phyloP scores from a whole-genome alignment of 2,797 vertebrate species.

The Rhyacichthys aspro region DNA sequence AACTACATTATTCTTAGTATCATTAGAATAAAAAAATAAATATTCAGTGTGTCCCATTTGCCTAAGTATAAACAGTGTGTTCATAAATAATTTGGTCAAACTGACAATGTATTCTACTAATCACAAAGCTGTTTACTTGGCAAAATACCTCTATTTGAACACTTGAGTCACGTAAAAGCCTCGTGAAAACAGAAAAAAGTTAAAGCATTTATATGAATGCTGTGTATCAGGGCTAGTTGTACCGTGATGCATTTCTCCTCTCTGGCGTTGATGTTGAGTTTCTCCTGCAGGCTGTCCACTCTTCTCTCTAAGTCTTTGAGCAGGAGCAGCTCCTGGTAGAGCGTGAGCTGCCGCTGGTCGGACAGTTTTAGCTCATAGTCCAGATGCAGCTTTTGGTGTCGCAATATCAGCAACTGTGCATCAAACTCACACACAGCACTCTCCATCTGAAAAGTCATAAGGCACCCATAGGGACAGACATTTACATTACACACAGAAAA shows the following conservation, averaged over 20 bases:
- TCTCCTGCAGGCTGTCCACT: conserved; percentile 83
- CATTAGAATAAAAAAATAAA: too few species aligned
- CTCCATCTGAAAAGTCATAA: conserved; percentile 78
- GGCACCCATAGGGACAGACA: too few species aligned
- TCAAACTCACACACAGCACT: conserved; percentile 81
- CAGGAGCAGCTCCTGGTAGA: conserved; percentile 89
- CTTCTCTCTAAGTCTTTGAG: conserved; percentile 86
- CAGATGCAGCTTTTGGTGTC: conserved; percentile 83
- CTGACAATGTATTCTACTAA: too few species aligned
- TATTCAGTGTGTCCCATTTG: too few species aligned
- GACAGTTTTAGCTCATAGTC: conserved; percentile 86
- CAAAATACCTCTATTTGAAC: too few species aligned
- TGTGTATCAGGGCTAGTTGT: neutral
- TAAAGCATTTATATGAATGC: neutral
- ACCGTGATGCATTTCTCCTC: conserved; percentile 80
- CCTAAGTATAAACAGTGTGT: too few species aligned
- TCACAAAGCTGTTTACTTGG: too few species aligned
- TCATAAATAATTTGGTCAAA: too few species aligned
- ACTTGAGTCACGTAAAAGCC: too few species aligned
- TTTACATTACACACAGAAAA: too few species aligned
- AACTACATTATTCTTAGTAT: too few species aligned
- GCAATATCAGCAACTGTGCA: conserved; percentile 82
- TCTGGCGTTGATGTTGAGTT: conserved; percentile 64
- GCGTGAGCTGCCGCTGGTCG: conserved; percentile 83
- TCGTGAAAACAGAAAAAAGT: too few species aligned